These are phyloP conservation scores for Dendrocincla fuliginosa DNA, from an alignment of 2,797 vertebrate species.

Conservation along the genomic window DNA sequence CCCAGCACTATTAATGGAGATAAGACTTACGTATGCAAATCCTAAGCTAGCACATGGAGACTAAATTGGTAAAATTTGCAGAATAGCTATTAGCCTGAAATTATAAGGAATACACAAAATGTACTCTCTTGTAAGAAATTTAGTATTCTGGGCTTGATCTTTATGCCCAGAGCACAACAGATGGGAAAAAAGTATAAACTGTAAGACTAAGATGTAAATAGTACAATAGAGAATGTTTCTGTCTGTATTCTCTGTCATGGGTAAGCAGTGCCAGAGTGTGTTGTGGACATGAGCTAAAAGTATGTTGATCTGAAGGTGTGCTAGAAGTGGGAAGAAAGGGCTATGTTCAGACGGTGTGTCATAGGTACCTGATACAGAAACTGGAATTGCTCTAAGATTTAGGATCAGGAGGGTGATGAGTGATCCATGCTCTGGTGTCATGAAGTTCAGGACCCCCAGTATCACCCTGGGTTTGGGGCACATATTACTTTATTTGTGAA, in stretches of 20 bases:
- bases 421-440: neutral
- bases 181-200: neutral
- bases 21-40: conserved; percentile 49
- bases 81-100: conserved; percentile 29
- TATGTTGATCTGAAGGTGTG: neutral
- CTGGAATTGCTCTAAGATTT: neutral
- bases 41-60: neutral
- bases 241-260: neutral
- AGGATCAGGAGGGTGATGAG: neutral
- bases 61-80: neutral
- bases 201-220: neutral
- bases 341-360: neutral
- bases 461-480: neutral
- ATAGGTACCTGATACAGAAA: neutral
- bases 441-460: neutral
- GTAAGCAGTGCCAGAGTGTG: neutral
- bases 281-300: neutral
- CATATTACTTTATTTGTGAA: neutral
- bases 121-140: neutral
- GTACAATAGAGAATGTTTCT: neutral
- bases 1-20: neutral
- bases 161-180: neutral
- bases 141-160: neutral
- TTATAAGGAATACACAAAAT: neutral
- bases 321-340: neutral